phyloP scores from a whole-genome alignment of 1,140 invertebrate species.

The Bemisia tabaci region DNA sequence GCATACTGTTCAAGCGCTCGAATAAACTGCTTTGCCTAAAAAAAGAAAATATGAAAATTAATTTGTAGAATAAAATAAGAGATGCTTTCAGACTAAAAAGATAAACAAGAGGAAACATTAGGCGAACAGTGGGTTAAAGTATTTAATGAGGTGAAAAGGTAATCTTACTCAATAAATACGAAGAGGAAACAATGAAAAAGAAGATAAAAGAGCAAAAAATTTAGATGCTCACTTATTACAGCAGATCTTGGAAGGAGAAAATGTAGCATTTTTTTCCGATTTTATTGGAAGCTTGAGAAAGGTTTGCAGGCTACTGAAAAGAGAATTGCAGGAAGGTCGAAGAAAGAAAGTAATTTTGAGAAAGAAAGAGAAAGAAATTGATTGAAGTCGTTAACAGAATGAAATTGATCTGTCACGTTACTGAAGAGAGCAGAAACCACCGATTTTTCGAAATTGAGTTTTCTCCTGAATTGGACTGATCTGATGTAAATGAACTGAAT shows the following conservation, averaged over 20 bases:
- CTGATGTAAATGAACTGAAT: no score
- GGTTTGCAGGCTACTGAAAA: not conserved
- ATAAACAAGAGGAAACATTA: not conserved
- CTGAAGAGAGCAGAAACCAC: no score
- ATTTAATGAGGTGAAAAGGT: not conserved
- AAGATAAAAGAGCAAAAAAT: not conserved
- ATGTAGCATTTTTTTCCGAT: not conserved
- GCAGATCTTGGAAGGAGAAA: not conserved
- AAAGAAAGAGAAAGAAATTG: no score
- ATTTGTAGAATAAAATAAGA: no score
- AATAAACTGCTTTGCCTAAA: not conserved
- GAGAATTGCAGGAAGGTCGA: no score
- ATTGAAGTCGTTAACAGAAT: no score
- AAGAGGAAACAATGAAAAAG: not conserved
- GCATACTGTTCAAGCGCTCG: not conserved
- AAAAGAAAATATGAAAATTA: not conserved
- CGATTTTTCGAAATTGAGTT: no score
- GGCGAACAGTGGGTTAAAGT: not conserved
- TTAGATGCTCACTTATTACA: not conserved
- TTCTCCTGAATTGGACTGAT: no score
- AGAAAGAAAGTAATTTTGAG: no score
- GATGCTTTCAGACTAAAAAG: not conserved
- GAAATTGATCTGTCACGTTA: no score
- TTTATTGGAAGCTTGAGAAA: not conserved
- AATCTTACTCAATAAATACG: not conserved